Base-by-base conservation (phyloP, 2,888 invertebrate species). In the Hesperia comma region DNA sequence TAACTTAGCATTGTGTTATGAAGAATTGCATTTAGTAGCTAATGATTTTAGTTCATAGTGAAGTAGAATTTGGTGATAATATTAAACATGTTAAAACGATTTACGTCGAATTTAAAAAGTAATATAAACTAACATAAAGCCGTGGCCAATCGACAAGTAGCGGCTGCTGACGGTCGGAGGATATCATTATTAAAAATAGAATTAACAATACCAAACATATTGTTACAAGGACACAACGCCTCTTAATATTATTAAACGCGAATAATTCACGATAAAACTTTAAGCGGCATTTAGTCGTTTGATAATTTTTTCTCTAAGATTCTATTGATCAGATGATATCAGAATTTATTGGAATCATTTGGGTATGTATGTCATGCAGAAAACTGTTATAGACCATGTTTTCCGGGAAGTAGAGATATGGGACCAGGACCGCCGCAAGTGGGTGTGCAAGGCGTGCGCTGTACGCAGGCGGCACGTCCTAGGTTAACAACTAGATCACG, bases 171-270 rank as follows among this genome's bases (percentile, higher is more conserved):
- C 49, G 10, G 10, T 19, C 49, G 49, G 49, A 19, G 49, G 49
- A 49, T 49, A 19, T 12, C 49, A 49, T 49, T 49, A 49, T 19
- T 49, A 49, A 49, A 49, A 49, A 49, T 49, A 19, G 17, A 49
- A 49, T n/a, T 49, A 49, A 49, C 19, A 49, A 49, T 19, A 49
- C 49, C 10, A 49, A 49, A 49, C 17, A 46, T 19, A 17, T 49
- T 3, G 7, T 19, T 19, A 19, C 49, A 49, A 49, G 19, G 49
- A 19, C 49, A 46, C 2, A 6, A 49, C 10, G 17, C 17, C 43
- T 15, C 15, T 46, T 46, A 46, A 17, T 46, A 17, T 17, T 17
- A 17, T 46, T 17, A 46, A 46, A 17, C 14, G 1, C 19, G 10
- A 49, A 19, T 49, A 17, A n/a, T 49, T 49, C 3, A 49, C 49